Conservation (phyloP, 1,140 invertebrate species). For the Bombus soroeensis region DNA sequence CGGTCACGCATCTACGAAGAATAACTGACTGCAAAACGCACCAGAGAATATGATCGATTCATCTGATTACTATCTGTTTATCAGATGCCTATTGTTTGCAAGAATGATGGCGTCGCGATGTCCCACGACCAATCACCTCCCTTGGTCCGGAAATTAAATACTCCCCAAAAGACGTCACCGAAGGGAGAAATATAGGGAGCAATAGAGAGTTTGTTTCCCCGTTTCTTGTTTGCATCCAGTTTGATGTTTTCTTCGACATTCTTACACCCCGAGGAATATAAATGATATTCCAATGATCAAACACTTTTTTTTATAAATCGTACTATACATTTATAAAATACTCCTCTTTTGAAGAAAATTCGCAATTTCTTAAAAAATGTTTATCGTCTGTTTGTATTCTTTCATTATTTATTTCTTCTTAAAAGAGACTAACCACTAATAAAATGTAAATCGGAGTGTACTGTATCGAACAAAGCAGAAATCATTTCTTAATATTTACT, state of each 20-base stretch:
- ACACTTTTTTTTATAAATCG: background rate
- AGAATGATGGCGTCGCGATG: conserved; percentile 57
- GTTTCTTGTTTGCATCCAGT: conserved; percentile 18
- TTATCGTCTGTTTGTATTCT: background rate
- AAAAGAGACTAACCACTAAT: no score
- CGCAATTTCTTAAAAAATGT: background rate
- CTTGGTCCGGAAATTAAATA: conserved; percentile 75
- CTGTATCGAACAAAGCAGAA: no score
- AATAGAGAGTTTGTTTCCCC: conserved; percentile 3
- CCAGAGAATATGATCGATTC: background rate
- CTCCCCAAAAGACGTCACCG: conserved; percentile 59
- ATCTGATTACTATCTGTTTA: conserved; percentile 52
- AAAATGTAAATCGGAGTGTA: no score
- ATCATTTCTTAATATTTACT: no score
- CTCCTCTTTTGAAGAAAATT: background rate
- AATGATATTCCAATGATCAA: background rate
- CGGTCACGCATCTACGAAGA: no score
- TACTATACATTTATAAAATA: no score
- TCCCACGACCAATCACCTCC: conserved; percentile 5
- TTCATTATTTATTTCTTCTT: background rate
- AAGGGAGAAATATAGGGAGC: conserved; percentile 14
- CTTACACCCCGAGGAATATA: background rate
- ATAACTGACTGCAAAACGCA: background rate
- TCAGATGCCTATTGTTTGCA: conserved; percentile 52
- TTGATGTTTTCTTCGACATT: conserved; percentile 9